Base-by-base conservation (phyloP, 35 echinoderm and acorn worm genomes). In the Patiria miniata region DNA sequence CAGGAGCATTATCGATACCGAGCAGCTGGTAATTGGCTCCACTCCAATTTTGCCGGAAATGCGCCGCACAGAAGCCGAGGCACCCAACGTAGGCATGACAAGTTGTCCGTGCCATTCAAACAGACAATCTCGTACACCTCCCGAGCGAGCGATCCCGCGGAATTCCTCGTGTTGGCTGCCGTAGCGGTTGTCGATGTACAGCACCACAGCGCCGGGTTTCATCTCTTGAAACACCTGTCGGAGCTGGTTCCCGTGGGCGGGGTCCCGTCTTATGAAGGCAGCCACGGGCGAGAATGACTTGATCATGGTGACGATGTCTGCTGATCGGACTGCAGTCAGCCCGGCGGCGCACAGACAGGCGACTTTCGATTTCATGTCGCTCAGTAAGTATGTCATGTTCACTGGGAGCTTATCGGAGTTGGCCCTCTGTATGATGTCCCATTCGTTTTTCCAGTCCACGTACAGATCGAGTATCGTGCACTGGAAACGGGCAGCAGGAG, bases 31-130 rank as follows among this genome's bases (percentile, higher is more conserved):
- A 10, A 73, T 26, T 30, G 65, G 65, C 29, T 73, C 34, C 23
- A 73, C 23, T 22, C 65, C 65, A 73, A 23, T 73, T 1, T 18
- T 32, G 10, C 29, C 14, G 12, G 65, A 12, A 34, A 73, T 73
- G 21, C 65, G 22, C 1, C 26, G 26, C 3, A 73, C 29, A 23
- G 65, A 28, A 12, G 26, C 0, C n/a, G 65, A 26, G 9, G 22
- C 10, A 1, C 9, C 65, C 21, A 30, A 30, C 34, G 2, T 34
- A 9, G 21, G 26, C 65, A 73, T 32, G 14, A 28, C 21, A 10
- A 73, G 26, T 28, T 22, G 26, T 73, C 65, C 65, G 65, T 73
- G 65, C 65, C 65, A 73, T 73, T 73, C 65, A 73, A 73, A 73
- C 65, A 73, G 34, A 26, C 23, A 26, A 7, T 73, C 65, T 73